Base-by-base conservation (phyloP, 2,888 invertebrate genomes). In the Unio pictorum region DNA sequence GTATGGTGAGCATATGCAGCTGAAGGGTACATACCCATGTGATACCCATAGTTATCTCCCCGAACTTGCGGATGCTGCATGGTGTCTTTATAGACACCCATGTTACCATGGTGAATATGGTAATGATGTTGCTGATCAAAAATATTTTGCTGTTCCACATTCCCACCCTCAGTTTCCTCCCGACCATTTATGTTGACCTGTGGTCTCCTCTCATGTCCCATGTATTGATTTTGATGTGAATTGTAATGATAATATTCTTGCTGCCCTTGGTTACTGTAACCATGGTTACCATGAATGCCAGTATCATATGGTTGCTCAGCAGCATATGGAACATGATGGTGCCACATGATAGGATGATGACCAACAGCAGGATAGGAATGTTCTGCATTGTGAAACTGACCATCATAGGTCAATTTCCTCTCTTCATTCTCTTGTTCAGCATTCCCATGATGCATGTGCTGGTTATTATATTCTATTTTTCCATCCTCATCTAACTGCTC, bases 81-180 rank as follows among this genome's bases (percentile, higher is more conserved):
- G 23, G 61, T 28, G 28, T 71, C 54, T 34, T 61, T 60, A 64
- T 73, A 73, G 30, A 65, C 64, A 61, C 64, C 67, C n/a, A 60
- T 26, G 62, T 70, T 62, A 45, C 66, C 68, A 23, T 69, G 72
- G 58, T 60, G 68, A 70, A 69, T 69, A 57, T 59, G 57, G 26
- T 76, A 72, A 54, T 65, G 64, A 66, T 55, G 67, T 61, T 71
- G 66, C 64, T 71, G 67, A 74, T 20, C 62, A 69, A 28, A 61
- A 59, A 23, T 70, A 60, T n/a, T 26, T 34, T 11, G 26, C 66
- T 45, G 61, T 15, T 62, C 59, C 34, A 68, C 74, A 66, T 80
- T 78, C 4, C 78, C 80, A 6, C 80, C 80, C 61, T 80, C 80
- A 1, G 78, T 72, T 63, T 80, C 76, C 26, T 74, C 80, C 30